Evolutionary conservation across 2,797 vertebrate species (phyloP).

Genomic region (Syngnathus rostellatus): DNA sequence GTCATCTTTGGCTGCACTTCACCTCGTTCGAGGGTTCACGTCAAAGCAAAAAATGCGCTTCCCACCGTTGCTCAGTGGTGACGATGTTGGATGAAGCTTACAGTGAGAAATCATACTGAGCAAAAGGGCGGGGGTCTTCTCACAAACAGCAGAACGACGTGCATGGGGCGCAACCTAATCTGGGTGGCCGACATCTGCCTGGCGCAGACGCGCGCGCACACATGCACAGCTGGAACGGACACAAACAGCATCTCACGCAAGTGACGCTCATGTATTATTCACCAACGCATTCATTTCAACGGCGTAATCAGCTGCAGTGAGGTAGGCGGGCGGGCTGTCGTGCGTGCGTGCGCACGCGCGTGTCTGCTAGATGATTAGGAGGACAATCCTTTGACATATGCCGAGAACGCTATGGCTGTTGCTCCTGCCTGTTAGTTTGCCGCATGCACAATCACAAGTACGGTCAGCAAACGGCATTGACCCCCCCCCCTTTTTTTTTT

Average conservation of each 20-base stretch:
- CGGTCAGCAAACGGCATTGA: background rate
- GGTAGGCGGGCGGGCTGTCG: too few species aligned
- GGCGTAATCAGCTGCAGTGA: conserved; percentile 6
- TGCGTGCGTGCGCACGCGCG: background rate
- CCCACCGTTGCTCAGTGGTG: conserved; percentile 25
- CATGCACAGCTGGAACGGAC: background rate
- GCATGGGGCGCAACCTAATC: conserved; percentile 53
- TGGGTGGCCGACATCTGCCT: conserved; percentile 60
- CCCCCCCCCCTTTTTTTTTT: background rate
- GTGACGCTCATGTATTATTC: conserved; percentile 33
- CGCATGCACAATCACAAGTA: conserved; percentile 8
- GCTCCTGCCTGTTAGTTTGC: conserved; percentile 25
- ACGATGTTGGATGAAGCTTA: conserved; percentile 26
- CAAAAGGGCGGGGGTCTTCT: conserved; percentile 10
- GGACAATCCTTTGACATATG: conserved; percentile 43
- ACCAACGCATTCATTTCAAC: conserved; percentile 21
- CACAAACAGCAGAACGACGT: conserved; percentile 21
- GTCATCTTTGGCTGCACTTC: background rate
- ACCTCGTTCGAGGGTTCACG: background rate
- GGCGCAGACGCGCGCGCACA: conserved; percentile 14
- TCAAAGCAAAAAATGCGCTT: too few species aligned
- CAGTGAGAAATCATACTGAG: conserved; percentile 41
- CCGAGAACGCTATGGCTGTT: conserved; percentile 22
- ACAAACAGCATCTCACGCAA: conserved; percentile 17
- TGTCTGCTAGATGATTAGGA: conserved; percentile 37